Conservation (phyloP, 1,140 invertebrate species). For the Paracyclopina nana region DNA sequence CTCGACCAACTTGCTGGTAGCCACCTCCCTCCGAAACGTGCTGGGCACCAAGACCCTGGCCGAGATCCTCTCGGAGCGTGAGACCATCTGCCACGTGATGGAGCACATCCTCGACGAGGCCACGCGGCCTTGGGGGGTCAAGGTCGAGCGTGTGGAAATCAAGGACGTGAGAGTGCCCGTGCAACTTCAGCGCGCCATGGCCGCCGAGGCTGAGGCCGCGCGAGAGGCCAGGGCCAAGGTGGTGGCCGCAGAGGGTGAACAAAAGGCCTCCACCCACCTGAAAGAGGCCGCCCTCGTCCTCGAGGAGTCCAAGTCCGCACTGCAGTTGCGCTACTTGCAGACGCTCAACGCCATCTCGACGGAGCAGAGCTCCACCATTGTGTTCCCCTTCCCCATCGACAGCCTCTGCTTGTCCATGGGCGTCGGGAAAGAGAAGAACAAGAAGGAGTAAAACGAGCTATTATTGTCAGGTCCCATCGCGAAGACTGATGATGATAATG, state of each 20-base stretch:
- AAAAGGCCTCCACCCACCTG: constrained; percentile 13
- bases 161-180: constrained; percentile 42
- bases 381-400: constrained; percentile 45
- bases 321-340: constrained; percentile 43
- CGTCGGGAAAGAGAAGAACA: constrained; percentile 11
- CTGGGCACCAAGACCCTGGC: constrained; percentile 66
- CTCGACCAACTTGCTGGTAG: constrained; percentile 60
- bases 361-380: constrained; percentile 94
- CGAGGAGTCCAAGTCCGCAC: constrained; percentile 16
- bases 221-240: constrained; percentile 32
- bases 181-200: constrained; percentile 35
- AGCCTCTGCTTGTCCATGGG: constrained; percentile 6
- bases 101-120: constrained; percentile 58
- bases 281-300: constrained; percentile 17
- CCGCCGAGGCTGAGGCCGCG: constrained; percentile 33
- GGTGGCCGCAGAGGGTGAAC: constrained; percentile 16
- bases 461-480: too few relatives aligned
- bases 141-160: constrained; percentile 87
- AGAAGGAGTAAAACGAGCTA: too few relatives aligned
- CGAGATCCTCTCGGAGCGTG: constrained; percentile 69
- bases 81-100: constrained; percentile 70
- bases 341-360: constrained; percentile 84
- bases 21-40: constrained; percentile 66
- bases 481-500: too few relatives aligned
- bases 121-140: constrained; percentile 84